These are phyloP conservation scores for Pseudoips prasinana DNA, from an alignment of 2,888 invertebrate genomes.

Conservation along the genomic window DNA sequence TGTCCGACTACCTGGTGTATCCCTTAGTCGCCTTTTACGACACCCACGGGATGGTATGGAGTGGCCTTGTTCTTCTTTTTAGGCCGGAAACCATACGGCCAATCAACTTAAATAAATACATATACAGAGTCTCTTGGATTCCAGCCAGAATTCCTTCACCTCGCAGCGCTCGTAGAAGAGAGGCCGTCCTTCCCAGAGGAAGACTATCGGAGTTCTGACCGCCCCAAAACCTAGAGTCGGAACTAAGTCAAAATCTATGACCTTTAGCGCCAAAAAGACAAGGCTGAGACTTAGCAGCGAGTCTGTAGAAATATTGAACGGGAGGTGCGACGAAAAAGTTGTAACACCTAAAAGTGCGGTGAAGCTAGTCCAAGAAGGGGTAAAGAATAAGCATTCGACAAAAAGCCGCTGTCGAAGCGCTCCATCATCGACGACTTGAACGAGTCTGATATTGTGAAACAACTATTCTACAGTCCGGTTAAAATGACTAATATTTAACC, in stretches of 20 bases:
- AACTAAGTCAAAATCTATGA: constrained; percentile 44
- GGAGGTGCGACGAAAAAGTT: constrained; percentile 32
- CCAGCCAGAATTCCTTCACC: constrained; percentile 39
- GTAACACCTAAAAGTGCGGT: constrained; percentile 66
- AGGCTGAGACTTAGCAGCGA: constrained; percentile 36
- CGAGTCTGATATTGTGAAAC: constrained; percentile 66
- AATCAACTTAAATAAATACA: too few species aligned
- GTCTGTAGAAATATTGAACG: constrained; percentile 33
- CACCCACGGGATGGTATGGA: too few species aligned
- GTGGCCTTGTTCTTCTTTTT: too few species aligned
- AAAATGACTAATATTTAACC: too few species aligned
- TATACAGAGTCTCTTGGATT: constrained; percentile 59
- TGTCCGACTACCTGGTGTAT: too few species aligned
- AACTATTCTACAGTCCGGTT: constrained; percentile 72
- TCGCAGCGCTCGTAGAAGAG: constrained; percentile 24
- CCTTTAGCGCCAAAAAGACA: constrained; percentile 30
- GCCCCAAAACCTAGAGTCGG: constrained; percentile 30
- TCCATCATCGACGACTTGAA: constrained; percentile 69
- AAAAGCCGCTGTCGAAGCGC: constrained; percentile 71
- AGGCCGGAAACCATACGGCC: too few species aligned
- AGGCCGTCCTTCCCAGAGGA: constrained; percentile 36
- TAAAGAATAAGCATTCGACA: constrained; percentile 72
- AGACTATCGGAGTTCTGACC: constrained; percentile 44
- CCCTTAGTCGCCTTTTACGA: too few species aligned
- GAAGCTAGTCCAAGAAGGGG: constrained; percentile 55